Conservation (phyloP, 2,113 vertebrate species). For the Polyodon spathula region DNA sequence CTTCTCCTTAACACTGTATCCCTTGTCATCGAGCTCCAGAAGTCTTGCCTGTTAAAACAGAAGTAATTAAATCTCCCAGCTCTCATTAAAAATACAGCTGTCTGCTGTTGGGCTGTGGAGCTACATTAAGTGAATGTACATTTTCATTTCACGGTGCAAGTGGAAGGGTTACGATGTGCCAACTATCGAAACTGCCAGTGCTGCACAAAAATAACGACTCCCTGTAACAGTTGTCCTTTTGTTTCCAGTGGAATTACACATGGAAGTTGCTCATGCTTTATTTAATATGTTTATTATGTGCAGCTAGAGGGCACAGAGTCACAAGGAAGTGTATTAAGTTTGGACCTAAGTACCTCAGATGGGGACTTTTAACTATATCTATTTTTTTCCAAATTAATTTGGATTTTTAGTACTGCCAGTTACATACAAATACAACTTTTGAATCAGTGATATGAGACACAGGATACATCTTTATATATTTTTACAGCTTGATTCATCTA, state of each 20-base stretch:
- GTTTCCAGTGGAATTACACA: constrained; percentile 58
- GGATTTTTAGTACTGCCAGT: not conserved
- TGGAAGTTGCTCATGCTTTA: constrained; percentile 54
- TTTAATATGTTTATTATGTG: constrained; percentile 60
- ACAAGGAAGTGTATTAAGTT: constrained; percentile 23
- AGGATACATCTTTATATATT: not conserved
- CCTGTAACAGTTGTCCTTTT: constrained; percentile 72
- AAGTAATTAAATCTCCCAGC: constrained; percentile 73
- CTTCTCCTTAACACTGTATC: constrained; percentile 38
- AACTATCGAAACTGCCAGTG: constrained; percentile 51
- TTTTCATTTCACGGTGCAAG: constrained; percentile 71
- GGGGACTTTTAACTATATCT: not conserved
- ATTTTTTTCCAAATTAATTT: not conserved
- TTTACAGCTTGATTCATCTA: not conserved
- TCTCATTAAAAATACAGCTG: constrained; percentile 69
- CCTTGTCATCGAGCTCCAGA: constrained; percentile 51
- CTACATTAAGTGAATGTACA: constrained; percentile 61
- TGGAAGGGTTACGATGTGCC: constrained; percentile 45
- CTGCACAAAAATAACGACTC: constrained; percentile 48
- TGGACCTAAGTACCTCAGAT: not conserved
- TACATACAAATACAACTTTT: not conserved
- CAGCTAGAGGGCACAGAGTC: constrained; percentile 51
- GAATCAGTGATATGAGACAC: not conserved
- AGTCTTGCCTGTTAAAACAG: constrained; percentile 56
- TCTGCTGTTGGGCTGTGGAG: constrained; percentile 51